Conservation (phyloP, 2,888 invertebrate species). For the Aelia acuminata region DNA sequence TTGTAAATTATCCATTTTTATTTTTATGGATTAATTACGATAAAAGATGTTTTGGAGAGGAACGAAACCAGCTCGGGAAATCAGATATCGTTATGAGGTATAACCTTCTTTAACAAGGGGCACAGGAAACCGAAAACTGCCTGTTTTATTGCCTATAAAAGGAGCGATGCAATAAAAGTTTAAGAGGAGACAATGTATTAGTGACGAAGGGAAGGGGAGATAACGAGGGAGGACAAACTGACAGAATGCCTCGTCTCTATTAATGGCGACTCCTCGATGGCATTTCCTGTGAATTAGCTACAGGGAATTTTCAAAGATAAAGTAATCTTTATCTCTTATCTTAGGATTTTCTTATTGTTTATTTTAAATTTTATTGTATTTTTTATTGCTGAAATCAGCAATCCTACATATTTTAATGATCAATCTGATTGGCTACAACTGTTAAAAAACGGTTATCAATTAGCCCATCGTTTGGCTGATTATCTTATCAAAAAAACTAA, state of each 20-base stretch:
- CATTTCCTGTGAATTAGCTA: background rate
- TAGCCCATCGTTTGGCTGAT: no score
- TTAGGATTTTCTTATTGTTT: no score
- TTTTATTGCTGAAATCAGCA: no score
- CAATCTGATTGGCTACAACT: no score
- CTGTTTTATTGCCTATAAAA: constrained; percentile 25
- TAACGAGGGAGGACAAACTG: background rate
- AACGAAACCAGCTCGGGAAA: background rate
- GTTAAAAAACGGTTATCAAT: no score
- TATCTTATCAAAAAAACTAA: no score
- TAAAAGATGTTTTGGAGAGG: background rate
- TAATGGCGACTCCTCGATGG: background rate
- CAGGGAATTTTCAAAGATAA: background rate
- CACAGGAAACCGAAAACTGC: background rate
- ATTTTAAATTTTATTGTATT: no score
- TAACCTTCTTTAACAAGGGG: constrained; percentile 6
- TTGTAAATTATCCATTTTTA: background rate
- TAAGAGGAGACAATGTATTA: background rate
- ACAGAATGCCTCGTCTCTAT: background rate
- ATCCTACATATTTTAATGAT: no score
- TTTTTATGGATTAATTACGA: background rate
- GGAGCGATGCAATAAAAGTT: constrained; percentile 2
- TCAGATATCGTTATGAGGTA: background rate
- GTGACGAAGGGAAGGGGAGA: background rate
- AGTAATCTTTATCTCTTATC: no score